phyloP scores from a whole-genome alignment of 2,797 vertebrate genomes.

The Furcifer pardalis region DNA sequence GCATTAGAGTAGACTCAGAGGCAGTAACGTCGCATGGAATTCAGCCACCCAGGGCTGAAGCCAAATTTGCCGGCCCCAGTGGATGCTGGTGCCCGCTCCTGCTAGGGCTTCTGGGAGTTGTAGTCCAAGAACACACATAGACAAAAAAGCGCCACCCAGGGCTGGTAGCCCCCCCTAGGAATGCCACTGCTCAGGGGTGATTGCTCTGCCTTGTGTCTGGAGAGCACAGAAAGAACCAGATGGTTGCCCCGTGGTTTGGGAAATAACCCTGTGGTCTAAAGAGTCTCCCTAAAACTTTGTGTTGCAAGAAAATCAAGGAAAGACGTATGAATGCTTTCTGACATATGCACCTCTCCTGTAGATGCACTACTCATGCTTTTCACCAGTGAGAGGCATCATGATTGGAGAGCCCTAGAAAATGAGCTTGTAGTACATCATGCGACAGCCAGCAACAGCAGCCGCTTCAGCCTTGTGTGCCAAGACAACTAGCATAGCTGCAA shows the following conservation, averaged over 20 bases:
- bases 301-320: rapidly evolving
- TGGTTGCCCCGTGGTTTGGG: not conserved
- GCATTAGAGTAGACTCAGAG: too few relatives aligned
- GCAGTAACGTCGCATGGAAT: too few relatives aligned
- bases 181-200: not conserved
- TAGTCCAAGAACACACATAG: too few relatives aligned
- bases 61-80: too few relatives aligned
- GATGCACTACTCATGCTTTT: not conserved
- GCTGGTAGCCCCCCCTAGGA: too few relatives aligned
- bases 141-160: too few relatives aligned
- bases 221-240: not conserved
- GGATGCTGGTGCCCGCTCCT: too few relatives aligned
- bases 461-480: not conserved
- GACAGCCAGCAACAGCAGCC: not conserved
- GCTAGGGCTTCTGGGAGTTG: too few relatives aligned
- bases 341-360: not conserved
- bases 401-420: not conserved
- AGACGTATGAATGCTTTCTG: not conserved
- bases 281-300: not conserved
- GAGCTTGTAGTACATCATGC: not conserved
- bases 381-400: not conserved
- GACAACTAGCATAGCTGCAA: rapidly evolving
- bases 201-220: not conserved
- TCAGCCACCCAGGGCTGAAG: too few relatives aligned
- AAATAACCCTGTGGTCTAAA: not conserved